Conservation (phyloP, 2,797 vertebrate species). For the Eptatretus atami region DNA sequence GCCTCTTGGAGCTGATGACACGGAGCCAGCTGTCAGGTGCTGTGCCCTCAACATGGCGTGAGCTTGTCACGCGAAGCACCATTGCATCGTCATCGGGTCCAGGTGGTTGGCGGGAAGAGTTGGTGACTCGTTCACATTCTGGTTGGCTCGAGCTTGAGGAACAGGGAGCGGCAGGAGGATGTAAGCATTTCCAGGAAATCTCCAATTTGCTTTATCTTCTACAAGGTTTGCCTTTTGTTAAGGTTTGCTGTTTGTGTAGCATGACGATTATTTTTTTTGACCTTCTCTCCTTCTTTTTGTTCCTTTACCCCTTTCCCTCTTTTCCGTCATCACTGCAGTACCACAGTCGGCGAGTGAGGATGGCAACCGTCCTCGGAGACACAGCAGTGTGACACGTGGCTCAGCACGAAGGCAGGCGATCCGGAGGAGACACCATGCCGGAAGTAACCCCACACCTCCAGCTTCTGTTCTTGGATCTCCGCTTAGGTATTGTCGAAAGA, state of each 20-base stretch:
- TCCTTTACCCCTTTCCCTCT: neutral
- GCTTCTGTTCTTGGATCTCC: conserved; percentile 92
- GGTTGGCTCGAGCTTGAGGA: conserved; percentile 33
- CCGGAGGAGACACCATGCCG: conserved; percentile 89
- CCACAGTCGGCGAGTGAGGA: conserved; percentile 2
- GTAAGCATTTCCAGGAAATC: conserved; percentile 14
- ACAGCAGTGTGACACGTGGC: conserved; percentile 15
- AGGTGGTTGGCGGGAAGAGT: neutral
- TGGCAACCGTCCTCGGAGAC: neutral
- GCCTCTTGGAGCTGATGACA: conserved; percentile 50
- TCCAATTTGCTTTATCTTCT: neutral
- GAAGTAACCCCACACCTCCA: conserved; percentile 90
- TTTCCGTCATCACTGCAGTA: neutral
- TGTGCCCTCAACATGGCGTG: neutral
- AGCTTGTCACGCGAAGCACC: conserved; percentile 4
- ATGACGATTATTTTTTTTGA: neutral
- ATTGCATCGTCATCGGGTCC: conserved; percentile 1
- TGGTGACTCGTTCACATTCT: conserved; percentile 1
- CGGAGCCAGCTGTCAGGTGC: neutral
- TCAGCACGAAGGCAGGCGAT: conserved; percentile 97
- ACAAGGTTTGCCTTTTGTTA: too few relatives aligned
- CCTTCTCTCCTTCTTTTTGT: neutral
- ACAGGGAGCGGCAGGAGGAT: conserved; percentile 26
- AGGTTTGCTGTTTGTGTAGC: neutral
- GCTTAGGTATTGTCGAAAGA: conserved; percentile 37